phyloP scores from a whole-genome alignment of 2,113 vertebrate species.

The Sisor rabdophorus region DNA sequence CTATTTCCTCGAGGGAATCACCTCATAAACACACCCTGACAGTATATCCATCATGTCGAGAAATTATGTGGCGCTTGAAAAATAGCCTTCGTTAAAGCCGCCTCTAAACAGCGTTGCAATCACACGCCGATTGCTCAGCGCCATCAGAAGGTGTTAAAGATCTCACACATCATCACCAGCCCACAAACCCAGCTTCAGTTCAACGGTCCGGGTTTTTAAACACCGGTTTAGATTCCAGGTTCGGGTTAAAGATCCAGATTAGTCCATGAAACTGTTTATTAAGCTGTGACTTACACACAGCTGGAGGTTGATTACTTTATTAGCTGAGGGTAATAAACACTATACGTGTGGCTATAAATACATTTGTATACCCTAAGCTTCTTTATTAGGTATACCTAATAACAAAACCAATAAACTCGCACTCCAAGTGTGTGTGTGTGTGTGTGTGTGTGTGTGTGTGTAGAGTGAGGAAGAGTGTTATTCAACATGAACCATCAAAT shows the following conservation, averaged over 20 bases:
- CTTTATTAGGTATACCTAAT: neutral
- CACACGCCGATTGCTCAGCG: conserved; percentile 44
- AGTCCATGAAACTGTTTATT: conserved; percentile 8
- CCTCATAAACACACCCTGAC: conserved; percentile 49
- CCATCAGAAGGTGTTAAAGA: conserved; percentile 40
- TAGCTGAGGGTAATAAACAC: neutral
- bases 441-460: neutral
- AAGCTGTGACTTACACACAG: conserved; percentile 15
- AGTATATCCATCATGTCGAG: conserved; percentile 51
- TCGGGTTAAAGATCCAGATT: conserved; percentile 21
- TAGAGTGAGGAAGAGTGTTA: neutral
- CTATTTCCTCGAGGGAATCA: conserved; percentile 43
- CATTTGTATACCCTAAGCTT: neutral
- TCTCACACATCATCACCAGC: conserved; percentile 37
- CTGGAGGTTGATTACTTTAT: conserved; percentile 12
- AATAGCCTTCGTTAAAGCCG: conserved; percentile 53
- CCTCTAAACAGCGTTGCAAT: conserved; percentile 52
- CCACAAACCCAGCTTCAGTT: conserved; percentile 29
- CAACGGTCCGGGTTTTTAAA: conserved; percentile 18
- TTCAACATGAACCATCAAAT: too few relatives aligned
- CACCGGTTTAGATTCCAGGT: conserved; percentile 4
- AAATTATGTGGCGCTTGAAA: conserved; percentile 51
- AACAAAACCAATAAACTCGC: conserved; percentile 13
- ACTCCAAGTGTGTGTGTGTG: neutral
- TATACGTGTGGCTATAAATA: conserved; percentile 1